Evolutionary conservation across 2,888 invertebrate species (phyloP), one percentile per base, ranked within the genome.

Genomic region (Minunthozetes semirufus): DNA sequence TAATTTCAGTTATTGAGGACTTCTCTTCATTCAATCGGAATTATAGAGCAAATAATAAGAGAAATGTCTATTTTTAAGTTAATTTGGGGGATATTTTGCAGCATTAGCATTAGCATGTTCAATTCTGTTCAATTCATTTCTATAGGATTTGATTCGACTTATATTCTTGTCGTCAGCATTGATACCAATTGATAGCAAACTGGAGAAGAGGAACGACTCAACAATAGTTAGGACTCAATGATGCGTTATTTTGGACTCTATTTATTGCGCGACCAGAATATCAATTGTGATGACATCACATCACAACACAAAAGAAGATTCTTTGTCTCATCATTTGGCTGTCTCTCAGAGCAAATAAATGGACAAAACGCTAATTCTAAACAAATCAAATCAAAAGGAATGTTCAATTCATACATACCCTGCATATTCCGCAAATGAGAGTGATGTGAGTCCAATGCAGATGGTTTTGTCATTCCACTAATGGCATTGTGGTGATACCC

Each of bases 381-480:
- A 13, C 50, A 17, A 25, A 53, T 53, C 38, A 0, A 29, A 50
- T n/a, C 8, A 27, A 56, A n/a, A 33, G 29, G 22, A 19, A 33
- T 19, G 13, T 53, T n/a, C 19, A 19, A 33, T 61, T 1, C 42
- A 68, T 68, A 63, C 66, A 76, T 76, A 78, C 78, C 78, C 78
- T 78, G 78, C 76, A 78, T 77, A 53, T 76, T 77, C 48, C 78
- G 33, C 56, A 78, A 74, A 27, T 78, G 78, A 4, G 78, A 88
- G 86, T 93, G 93, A 81, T 93, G 93, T 73, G 92, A 90, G 84
- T 93, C 93, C 84, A 93, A 86, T 79, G 90, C 89, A 80, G 91
- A 87, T 15, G 78, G 61, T 84, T 92, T 92, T 78, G 90, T 90
- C 89, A 90, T 89, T 78, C 87, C 89, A 79, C 88, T 87, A 82